A percentile compares a stretch with the other conserved stretches of the same genome.
These are phyloP conservation scores for Falco rusticolus DNA, from an alignment of 2,797 vertebrate genomes.

Conservation along the genomic window DNA sequence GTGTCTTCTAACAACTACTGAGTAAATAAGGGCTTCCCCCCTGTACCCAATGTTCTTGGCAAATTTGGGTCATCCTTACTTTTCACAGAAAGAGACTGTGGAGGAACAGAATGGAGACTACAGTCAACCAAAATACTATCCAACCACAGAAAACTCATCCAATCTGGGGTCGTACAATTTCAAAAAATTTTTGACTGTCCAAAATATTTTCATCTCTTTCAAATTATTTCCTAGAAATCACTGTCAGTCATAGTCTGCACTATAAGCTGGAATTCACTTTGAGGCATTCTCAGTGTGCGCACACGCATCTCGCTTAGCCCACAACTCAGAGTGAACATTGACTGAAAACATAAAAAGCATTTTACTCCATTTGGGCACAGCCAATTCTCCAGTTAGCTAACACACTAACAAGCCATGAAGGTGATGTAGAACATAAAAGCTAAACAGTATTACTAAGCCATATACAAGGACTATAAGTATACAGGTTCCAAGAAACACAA, in stretches of 20 bases:
- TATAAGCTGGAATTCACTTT: background rate
- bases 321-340: background rate
- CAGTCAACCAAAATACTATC: background rate
- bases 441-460: background rate
- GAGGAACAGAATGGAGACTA: background rate
- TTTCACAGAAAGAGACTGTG: background rate
- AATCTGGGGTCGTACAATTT: rapidly evolving
- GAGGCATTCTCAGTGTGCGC: background rate
- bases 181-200: background rate
- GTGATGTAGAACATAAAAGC: rapidly evolving
- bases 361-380: background rate
- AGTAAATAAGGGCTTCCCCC: background rate
- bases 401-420: background rate
- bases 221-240: background rate
- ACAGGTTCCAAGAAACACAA: background rate
- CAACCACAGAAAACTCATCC: background rate
- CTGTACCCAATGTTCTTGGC: background rate
- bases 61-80: background rate
- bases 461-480: rapidly evolving
- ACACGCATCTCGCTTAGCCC: background rate
- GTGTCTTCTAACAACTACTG: background rate
- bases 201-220: background rate
- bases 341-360: background rate
- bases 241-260: background rate
- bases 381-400: background rate